Evolutionary conservation across 2,797 vertebrate genomes (phyloP), one percentile per base, ranked within the genome.

Genomic region (Coluber constrictor): DNA sequence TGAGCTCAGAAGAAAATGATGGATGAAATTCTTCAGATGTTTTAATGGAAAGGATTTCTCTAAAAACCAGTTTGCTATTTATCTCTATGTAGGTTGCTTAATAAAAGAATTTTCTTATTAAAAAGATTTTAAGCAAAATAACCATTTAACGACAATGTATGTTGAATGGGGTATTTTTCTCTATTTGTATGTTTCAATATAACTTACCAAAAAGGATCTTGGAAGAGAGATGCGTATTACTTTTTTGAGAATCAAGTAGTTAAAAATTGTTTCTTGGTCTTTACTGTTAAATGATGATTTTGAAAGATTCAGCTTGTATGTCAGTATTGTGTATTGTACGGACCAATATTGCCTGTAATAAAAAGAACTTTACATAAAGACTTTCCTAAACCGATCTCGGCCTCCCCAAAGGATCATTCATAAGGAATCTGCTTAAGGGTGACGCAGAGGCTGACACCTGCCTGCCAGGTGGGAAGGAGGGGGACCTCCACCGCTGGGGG

Each of bases 341-440:
- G 97, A 98, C 97, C 97, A 98, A 98, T 97, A 97, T 97, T 98
- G 98, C 97, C 97, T 98, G 98, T 98, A 98, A 98, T 98, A 99
- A 99, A 96, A 91, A 96, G 95, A 97, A 96, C 96, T 98, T 97
- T 97, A 96, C 97, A 98, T 94, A 96, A 94, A 97, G 92, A 93
- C 94, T 90, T 96, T 96, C 94, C 92, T 95, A 95, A 95, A 95
- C 94, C 93, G 94, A 94, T 92, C 96, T 90, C 74, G 93, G 95
- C 94, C 47, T 57, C 25, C 54, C 32, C 9, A 15, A n/a, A 66
- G 57, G n/a, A 32, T 56, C 16, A 3, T 54, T 43, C 32, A 79
- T 23, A 4, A 9, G 16, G 6, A 74, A 9, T 7, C 63, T 25
- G 2, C 63, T n/a, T 7, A 70, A 70, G 66, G 66, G 66, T 8